These are phyloP conservation scores for Mesochorus sp. DNA, from an alignment of 2,888 invertebrate species.

Conservation along the genomic window DNA sequence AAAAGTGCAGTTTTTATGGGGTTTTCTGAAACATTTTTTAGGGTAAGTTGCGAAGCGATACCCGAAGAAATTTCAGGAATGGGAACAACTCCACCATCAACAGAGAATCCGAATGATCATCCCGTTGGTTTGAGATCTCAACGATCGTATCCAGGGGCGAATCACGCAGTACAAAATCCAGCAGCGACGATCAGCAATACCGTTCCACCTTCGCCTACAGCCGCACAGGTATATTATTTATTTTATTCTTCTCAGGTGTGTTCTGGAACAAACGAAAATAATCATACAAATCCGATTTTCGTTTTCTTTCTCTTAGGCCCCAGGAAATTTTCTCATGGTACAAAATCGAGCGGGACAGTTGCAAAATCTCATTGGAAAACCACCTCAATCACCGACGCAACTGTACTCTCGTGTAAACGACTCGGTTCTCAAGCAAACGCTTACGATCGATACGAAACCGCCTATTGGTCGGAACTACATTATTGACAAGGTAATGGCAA, in stretches of 20 bases:
- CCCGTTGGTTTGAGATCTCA: slow-evolving; percentile 82
- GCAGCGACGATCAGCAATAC: slow-evolving; percentile 76
- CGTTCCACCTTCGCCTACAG: slow-evolving; percentile 83
- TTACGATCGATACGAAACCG: slow-evolving; percentile 77
- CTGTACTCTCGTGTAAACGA: slow-evolving; percentile 83
- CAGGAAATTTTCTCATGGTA: slow-evolving; percentile 73
- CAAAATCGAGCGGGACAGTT: slow-evolving; percentile 72
- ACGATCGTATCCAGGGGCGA: slow-evolving; percentile 83
- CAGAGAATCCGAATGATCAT: slow-evolving; percentile 81
- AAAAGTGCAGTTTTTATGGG: neutral
- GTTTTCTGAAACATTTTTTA: slow-evolving; percentile 53
- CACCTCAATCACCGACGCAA: slow-evolving; percentile 87
- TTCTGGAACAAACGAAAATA: neutral
- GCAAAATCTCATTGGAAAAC: slow-evolving; percentile 82
- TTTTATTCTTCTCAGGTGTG: neutral
- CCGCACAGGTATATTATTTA: slow-evolving; percentile 71
- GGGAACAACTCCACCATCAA: slow-evolving; percentile 88
- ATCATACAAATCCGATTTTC: neutral
- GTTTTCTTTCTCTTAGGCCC: slow-evolving; percentile 67
- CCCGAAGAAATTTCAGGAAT: slow-evolving; percentile 92
- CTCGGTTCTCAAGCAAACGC: slow-evolving; percentile 72
- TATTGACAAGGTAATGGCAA: slow-evolving; percentile 73
- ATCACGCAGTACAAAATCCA: slow-evolving; percentile 77
- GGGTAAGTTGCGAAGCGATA: slow-evolving; percentile 94
- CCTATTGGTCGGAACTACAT: slow-evolving; percentile 77